These are phyloP conservation scores for Alosa alosa DNA, from an alignment of 2,113 vertebrate species.

Conservation along the genomic window DNA sequence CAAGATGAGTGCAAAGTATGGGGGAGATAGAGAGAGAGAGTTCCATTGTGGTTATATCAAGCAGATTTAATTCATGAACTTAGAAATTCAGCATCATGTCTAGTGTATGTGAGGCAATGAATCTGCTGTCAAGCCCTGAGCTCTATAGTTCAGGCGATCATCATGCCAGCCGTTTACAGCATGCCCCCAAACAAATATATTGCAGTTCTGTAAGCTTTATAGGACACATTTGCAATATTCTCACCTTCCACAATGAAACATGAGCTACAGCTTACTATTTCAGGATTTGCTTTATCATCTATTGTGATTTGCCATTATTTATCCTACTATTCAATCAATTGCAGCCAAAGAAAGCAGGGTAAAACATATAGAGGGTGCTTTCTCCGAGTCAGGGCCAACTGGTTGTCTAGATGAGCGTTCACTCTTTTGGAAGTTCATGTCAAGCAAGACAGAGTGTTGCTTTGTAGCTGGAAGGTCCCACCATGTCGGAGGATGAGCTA, in stretches of 20 bases:
- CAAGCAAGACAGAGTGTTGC: not conserved
- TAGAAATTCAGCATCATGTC: not conserved
- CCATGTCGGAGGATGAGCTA: not conserved
- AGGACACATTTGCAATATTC: not conserved
- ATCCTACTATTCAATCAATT: not conserved
- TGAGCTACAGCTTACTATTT: not conserved
- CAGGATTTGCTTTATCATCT: not conserved
- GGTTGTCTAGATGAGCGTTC: not conserved
- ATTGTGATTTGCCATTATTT: not conserved
- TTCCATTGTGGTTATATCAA: not conserved
- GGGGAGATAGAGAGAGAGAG: not conserved
- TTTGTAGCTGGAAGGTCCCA: not conserved
- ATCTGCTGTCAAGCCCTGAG: not conserved
- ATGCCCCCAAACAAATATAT: not conserved
- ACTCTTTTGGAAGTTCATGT: conserved; percentile 1
- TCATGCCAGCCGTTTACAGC: not conserved
- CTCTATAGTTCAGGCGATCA: not conserved
- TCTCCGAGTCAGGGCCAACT: not conserved
- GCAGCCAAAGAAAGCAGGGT: not conserved
- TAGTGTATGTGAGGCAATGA: not conserved
- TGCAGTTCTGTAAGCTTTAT: not conserved
- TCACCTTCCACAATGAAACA: not conserved
- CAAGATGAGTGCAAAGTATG: not conserved
- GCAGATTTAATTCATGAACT: not conserved
- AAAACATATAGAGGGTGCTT: not conserved